Base-by-base conservation (phyloP, 2,797 vertebrate species). In the Macroramphosus scolopax region DNA sequence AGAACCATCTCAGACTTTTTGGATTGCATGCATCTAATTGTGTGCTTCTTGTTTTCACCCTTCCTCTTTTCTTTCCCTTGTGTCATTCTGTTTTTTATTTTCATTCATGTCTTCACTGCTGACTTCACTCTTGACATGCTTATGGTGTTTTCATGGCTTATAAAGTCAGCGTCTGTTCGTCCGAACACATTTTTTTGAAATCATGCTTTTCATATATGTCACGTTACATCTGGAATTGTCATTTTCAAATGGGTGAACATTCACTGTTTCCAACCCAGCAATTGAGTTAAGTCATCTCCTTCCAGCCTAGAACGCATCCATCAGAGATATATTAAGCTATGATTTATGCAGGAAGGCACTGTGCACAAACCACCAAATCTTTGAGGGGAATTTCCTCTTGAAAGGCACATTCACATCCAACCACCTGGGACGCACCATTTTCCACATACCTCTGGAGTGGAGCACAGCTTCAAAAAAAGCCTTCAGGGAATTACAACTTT, bases 341-440 rank as follows among this genome's bases (percentile, higher is more conserved):
- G 68, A 73, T 80, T 80, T 74, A 79, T 74, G 60, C 69, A 74
- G 58, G 68, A 73, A 57, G 65, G 73, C 46, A 24, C 51, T 35
- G 45, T 33, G 51, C 51, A 48, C 32, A 60, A 63, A 75, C 64
- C 74, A 28, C 63, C 25, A 32, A 59, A 36, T 59, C 32, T 49
- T 41, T 17, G 20, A 48, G 36, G 60, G 59, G 72, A 75, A 59
- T 68, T 63, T 84, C 39, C 46, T 73, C 70, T 65, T 76, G 60
- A 63, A 57, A 53, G 55, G 51, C 51, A 65, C 39, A 69, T 72
- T 81, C 57, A 71, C 61, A 35, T 60, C 69, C 68, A 70, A 43
- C 72, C 74, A 76, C 77, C 77, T 82, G 75, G 78, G 67, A 77
- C 14, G 17, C 57, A 63, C 61, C 42, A 20, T 75, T 85, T 81